These are phyloP conservation scores for Meloidogyne floridensis DNA, from an alignment of 1,140 invertebrate species.

Conservation along the genomic window DNA sequence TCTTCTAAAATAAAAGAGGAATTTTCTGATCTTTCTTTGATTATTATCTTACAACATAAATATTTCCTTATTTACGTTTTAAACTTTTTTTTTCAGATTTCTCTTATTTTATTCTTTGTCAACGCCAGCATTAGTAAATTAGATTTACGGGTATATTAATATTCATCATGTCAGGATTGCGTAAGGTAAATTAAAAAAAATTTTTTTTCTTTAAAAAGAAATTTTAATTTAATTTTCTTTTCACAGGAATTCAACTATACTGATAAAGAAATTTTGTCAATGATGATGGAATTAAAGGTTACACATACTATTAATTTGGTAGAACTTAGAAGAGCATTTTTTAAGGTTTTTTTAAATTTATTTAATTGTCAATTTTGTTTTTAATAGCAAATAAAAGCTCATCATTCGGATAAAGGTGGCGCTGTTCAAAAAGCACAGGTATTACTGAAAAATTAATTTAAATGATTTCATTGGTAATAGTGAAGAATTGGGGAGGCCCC, in stretches of 20 bases:
- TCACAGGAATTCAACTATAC: slow-evolving; percentile 29
- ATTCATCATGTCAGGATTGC: background rate
- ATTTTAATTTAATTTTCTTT: background rate
- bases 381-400: slow-evolving; percentile 32
- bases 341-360: slow-evolving; percentile 1
- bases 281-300: slow-evolving; percentile 36
- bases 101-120: background rate
- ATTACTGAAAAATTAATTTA: background rate
- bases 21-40: too few relatives aligned
- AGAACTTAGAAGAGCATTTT: slow-evolving; percentile 18
- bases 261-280: slow-evolving; percentile 24
- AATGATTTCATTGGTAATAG: background rate
- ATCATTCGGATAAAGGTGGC: slow-evolving; percentile 36
- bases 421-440: slow-evolving; percentile 33
- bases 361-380: slow-evolving; percentile 1
- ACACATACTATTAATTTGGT: slow-evolving; percentile 18
- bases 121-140: background rate
- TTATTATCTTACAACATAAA: too few relatives aligned
- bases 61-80: background rate
- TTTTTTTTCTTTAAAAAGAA: background rate
- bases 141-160: background rate
- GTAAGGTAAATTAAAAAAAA: background rate
- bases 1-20: too few relatives aligned
- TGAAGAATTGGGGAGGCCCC: too few relatives aligned
- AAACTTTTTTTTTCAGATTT: background rate